A percentile compares a stretch with the other conserved stretches of the same genome.
phyloP scores from a whole-genome alignment of 2,113 vertebrate species.

The Sardina pilchardus region DNA sequence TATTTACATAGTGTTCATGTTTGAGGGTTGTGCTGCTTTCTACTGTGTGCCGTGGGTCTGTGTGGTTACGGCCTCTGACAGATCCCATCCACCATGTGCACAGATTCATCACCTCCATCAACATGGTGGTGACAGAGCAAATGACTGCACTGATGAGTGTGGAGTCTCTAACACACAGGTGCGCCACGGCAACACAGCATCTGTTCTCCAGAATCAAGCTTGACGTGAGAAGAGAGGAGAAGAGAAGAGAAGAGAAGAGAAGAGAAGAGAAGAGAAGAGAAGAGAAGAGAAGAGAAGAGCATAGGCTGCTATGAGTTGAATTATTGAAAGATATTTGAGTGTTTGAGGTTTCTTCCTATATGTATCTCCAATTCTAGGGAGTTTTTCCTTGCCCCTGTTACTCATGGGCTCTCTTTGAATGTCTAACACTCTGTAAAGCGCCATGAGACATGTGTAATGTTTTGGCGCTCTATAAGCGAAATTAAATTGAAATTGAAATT shows the following conservation, averaged over 20 bases:
- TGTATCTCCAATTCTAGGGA: no score
- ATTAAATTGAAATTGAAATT: no score
- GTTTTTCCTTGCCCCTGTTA: no score
- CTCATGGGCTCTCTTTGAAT: no score
- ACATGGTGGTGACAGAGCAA: not conserved
- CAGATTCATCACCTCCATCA: not conserved
- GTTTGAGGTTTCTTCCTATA: no score
- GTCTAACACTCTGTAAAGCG: no score
- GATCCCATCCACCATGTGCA: not conserved
- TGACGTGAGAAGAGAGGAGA: not conserved
- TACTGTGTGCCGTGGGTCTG: not conserved
- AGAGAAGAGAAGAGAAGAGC: not conserved
- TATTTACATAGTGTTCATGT: not conserved
- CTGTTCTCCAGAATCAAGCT: not conserved
- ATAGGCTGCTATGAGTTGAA: no score
- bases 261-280: no score
- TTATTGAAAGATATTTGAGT: no score
- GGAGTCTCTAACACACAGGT: not conserved
- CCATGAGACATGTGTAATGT: no score
- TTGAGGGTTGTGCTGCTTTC: not conserved
- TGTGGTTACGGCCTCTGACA: not conserved
- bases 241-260: not conserved
- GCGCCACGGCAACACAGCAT: not conserved
- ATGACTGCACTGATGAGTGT: not conserved
- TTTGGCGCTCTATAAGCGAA: no score